phyloP scores from a whole-genome alignment of 1,140 invertebrate genomes.

The Bradysia coprophila region DNA sequence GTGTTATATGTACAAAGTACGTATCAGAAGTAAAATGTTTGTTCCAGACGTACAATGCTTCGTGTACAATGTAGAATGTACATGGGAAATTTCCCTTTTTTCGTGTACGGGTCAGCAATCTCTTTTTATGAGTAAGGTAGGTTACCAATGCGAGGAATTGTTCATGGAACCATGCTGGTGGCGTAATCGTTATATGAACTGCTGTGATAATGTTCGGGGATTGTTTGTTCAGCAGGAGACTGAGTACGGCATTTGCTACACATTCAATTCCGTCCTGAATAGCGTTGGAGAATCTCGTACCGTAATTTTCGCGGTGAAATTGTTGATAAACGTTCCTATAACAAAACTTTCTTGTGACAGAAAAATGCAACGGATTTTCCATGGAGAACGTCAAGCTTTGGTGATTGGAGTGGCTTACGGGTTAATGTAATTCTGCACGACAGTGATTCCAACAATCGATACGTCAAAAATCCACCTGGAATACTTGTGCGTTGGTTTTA shows the following conservation, averaged over 20 bases:
- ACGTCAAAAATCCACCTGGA: too few species aligned
- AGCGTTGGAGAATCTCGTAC: slow-evolving; percentile 3
- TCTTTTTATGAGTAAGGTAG: slow-evolving; percentile 17
- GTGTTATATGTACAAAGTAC: too few species aligned
- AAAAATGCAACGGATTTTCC: slow-evolving; percentile 9
- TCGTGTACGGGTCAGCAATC: too few species aligned
- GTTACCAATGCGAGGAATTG: slow-evolving; percentile 17
- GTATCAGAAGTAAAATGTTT: too few species aligned
- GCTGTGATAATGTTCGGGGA: too few species aligned
- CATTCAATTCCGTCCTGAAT: slow-evolving; percentile 30
- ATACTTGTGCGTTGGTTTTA: too few species aligned
- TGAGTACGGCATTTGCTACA: slow-evolving; percentile 32
- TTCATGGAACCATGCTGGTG: slow-evolving; percentile 13
- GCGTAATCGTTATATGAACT: slow-evolving; percentile 11
- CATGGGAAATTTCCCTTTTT: too few species aligned
- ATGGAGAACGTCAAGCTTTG: slow-evolving; percentile 14
- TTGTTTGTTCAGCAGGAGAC: slow-evolving; percentile 21
- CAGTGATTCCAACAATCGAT: background rate
- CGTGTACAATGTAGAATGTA: too few species aligned
- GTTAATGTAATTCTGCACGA: slow-evolving; percentile 7
- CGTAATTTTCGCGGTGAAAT: background rate
- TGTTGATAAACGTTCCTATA: too few species aligned
- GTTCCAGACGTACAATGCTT: too few species aligned
- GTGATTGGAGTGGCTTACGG: slow-evolving; percentile 12
- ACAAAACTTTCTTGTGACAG: background rate